These are phyloP conservation scores for Stichodactyla helianthus DNA, from an alignment of 64 coral and sea anemone genomes.

Conservation along the genomic window DNA sequence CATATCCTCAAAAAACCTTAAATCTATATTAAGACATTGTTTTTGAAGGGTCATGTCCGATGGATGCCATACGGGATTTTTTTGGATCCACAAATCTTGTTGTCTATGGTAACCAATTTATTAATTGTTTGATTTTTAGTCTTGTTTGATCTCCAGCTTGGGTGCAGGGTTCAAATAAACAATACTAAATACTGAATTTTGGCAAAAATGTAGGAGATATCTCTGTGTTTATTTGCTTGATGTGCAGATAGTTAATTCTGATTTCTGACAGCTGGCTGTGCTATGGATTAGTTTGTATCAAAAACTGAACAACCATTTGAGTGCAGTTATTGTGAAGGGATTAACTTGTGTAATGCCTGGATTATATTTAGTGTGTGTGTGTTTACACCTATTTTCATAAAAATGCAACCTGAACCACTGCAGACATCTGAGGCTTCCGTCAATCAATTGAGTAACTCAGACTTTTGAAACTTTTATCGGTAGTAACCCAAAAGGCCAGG, in stretches of 20 bases:
- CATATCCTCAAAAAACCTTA: neutral
- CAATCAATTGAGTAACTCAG: no score
- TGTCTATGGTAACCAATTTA: neutral
- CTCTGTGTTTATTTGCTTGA: neutral
- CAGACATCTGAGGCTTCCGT: no score
- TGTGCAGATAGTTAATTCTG: neutral
- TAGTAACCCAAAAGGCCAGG: no score
- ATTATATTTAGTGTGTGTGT: neutral
- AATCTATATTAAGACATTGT: neutral
- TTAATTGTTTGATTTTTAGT: neutral
- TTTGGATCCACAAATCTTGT: neutral
- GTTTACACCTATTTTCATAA: neutral
- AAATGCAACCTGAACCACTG: neutral
- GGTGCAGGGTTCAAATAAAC: conserved; percentile 3
- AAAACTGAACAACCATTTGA: neutral
- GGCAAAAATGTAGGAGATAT: neutral
- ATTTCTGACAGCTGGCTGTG: neutral
- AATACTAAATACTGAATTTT: neutral
- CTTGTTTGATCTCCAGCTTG: neutral
- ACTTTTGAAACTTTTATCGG: no score
- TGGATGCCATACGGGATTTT: neutral
- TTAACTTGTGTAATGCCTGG: neutral
- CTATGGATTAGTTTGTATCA: neutral
- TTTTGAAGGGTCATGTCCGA: neutral
- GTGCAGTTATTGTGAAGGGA: neutral